Base-by-base conservation (phyloP, 1,140 invertebrate genomes). In the Trigoniulus corallinus region DNA sequence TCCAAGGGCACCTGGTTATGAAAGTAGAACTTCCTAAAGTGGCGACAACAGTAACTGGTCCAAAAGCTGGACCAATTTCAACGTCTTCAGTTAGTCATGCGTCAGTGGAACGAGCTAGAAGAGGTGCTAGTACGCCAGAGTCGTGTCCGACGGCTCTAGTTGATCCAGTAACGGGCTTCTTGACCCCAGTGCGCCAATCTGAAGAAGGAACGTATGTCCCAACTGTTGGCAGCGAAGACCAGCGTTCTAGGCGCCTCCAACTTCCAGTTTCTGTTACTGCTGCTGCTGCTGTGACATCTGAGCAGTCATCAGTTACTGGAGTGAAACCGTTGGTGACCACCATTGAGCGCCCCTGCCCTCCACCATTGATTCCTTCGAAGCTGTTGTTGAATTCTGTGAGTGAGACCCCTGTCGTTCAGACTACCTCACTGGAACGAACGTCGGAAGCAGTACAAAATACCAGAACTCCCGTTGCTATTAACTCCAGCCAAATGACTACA, bases 91-190 rank as follows among this genome's bases (percentile, higher is more conserved):
- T 34, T 7, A 15, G 7, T 7, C 26, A 34, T 4, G 21, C 26
- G 10, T 10, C 25, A 34, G n/a, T 25, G 3, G 29, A 13, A 10
- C 7, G 18, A 7, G 50, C 37, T 12, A 42, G 42, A 18, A 47
- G 3, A 40, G 15, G 18, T 15, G 42, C 37, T 10, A 47, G 42
- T 18, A 49, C 13, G 43, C 12, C 10, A 50, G 52, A 55, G 20
- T 24, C 3, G 23, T 47, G 40, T 47, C 51, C 57, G 1, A 77
- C 72, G 58, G 73, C 69, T 13, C 60, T 83, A 10, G 80, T 84
- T 23, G 82, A 84, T 68, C 81, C 82, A 1, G 79, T 82, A 0
- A 85, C 81, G 1, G 83, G 82, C 10, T 69, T 81, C 56, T 65
- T 85, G 37, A 80, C 78, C 42, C 77, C 75, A 1, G 55, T 53